Conservation (phyloP, 2,113 vertebrate genomes). For the Paralichthys olivaceus region DNA sequence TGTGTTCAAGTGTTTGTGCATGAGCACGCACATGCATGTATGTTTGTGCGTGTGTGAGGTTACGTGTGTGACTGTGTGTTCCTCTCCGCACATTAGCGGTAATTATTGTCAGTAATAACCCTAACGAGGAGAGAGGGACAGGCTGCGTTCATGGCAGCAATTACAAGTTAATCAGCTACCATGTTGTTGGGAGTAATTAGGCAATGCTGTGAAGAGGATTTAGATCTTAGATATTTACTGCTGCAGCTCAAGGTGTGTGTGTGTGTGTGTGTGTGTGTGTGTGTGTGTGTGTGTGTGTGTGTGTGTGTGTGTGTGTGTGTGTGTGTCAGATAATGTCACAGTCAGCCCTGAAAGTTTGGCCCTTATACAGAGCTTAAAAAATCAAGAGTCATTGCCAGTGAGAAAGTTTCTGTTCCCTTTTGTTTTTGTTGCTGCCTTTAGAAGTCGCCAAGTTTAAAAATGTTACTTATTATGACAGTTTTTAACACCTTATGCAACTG, state of each 20-base stretch:
- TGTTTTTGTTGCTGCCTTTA: too few relatives aligned
- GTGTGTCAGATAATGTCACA: not conserved
- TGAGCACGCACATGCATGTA: conserved; percentile 47
- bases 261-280: conserved; percentile 29
- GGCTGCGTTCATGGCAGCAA: conserved; percentile 95
- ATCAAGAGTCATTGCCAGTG: not conserved
- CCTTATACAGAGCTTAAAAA: not conserved
- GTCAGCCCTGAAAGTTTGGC: conserved; percentile 2
- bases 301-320: conserved; percentile 28
- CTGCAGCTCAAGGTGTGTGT: conserved; percentile 35
- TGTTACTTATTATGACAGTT: too few relatives aligned
- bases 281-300: conserved; percentile 12
- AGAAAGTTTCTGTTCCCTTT: too few relatives aligned
- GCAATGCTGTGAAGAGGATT: conserved; percentile 78
- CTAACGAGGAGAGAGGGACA: conserved; percentile 98
- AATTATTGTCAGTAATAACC: conserved; percentile 99
- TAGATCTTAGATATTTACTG: conserved; percentile 75
- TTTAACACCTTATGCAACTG: too few relatives aligned
- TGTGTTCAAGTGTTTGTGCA: conserved; percentile 6
- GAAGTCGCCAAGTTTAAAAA: too few relatives aligned
- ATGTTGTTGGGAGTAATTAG: conserved; percentile 98
- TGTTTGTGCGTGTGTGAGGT: conserved; percentile 65
- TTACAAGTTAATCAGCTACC: conserved; percentile 99
- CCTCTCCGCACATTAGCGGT: conserved; percentile 94
- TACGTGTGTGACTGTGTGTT: conserved; percentile 59